Base-by-base conservation (phyloP, 30 jellyfish, hydroid and myxozoan species). In the Morbakka virulenta region DNA sequence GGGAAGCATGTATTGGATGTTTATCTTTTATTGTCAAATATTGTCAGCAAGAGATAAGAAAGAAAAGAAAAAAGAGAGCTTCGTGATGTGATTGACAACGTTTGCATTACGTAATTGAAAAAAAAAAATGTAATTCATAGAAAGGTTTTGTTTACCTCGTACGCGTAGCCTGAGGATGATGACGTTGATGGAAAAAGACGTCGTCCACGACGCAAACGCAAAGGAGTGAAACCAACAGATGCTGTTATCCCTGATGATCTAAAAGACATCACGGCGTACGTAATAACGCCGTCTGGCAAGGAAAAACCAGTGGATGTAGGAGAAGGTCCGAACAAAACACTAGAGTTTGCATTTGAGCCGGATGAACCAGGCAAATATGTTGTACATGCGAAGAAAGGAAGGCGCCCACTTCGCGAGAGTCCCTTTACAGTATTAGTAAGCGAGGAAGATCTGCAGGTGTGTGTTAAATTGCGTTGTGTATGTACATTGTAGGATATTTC, bases 291-390 rank as follows among this genome's bases (percentile, higher is more conserved):
- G 62, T 93, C 99, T 2, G 99, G 99, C 1, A 84, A 74, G 35
- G 99, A 93, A 67, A 97, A 87, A 61, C 96, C 91, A 29, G 99
- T 97, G 12, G 99, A 93, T 41, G 96, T 93, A 14, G 81, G 82
- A 20, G 99, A 93, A 50, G 89, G 95, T 2, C 96, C 92, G 21
- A 52, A 65, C 11, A 96, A 93, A 72, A 94, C 96, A 62, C 82
- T 76, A 71, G 87, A 96, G 41, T 89, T 93, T 36, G 69, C 96
- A 14, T 93, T 96, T 96, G 86, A 93, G 74, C 99, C 99, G 17
- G 99, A 84, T 28, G 99, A 93, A 35, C 82, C 33, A 49, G 95
- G 95, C 27, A 85, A 72, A 21, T 96, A 90, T 35, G 49, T 29
- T 65, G 50, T 90, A 35, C 94, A 83, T 32, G 79, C 84, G 73